Evolutionary conservation across 1,140 invertebrate species (phyloP).

Genomic region (Bathynomus jamesi): DNA sequence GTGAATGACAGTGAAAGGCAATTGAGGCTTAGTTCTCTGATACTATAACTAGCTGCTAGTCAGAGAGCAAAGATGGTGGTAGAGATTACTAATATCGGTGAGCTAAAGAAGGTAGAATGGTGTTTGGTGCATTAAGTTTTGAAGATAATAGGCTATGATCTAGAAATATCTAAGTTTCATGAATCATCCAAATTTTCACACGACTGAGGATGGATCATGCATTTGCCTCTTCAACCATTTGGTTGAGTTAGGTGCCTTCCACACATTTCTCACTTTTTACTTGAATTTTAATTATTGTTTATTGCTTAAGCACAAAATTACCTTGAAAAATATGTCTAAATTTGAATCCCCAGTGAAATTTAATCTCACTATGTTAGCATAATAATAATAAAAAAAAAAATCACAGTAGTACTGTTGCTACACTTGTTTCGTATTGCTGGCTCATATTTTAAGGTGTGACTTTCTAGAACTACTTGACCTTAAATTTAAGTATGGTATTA

Average conservation of each 20-base stretch:
- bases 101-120: neutral
- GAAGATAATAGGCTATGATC: too few species aligned
- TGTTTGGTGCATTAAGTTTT: too few species aligned
- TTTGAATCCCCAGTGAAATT: neutral
- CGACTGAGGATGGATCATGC: neutral
- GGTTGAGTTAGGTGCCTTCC: neutral
- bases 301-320: neutral
- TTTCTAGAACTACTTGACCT: too few species aligned
- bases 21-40: too few species aligned
- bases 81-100: neutral
- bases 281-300: neutral
- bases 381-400: neutral
- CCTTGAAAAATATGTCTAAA: neutral
- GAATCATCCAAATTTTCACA: neutral
- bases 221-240: neutral
- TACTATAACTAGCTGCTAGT: too few species aligned
- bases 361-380: neutral
- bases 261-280: neutral
- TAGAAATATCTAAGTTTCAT: too few species aligned
- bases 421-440: too few species aligned
- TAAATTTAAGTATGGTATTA: too few species aligned
- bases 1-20: too few species aligned
- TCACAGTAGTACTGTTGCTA: neutral
- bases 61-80: too few species aligned
- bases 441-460: too few species aligned